Evolutionary conservation across 2,888 invertebrate genomes (phyloP).

Genomic region (Phrixothrix hirtus): DNA sequence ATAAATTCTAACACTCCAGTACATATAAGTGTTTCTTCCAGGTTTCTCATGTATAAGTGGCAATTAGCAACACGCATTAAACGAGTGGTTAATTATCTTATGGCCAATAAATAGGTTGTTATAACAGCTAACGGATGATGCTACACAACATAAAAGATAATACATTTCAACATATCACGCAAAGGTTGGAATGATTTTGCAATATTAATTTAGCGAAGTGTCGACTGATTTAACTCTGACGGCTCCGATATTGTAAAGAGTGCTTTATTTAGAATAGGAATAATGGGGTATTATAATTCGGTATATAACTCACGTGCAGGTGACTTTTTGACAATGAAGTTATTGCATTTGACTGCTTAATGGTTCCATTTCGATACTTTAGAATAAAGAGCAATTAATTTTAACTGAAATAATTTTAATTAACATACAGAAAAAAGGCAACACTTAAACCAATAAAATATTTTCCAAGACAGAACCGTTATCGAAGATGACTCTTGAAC

Average conservation of each 20-base stretch:
- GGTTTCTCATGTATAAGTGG: conserved; percentile 6
- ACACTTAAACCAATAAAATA: conserved; percentile 21
- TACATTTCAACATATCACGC: neutral
- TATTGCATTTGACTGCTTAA: conserved; percentile 22
- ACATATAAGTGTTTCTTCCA: neutral
- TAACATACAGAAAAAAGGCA: neutral
- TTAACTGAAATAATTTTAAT: conserved; percentile 3
- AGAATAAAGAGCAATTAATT: neutral
- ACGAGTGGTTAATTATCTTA: conserved; percentile 6
- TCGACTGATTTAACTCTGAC: neutral
- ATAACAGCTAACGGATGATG: neutral
- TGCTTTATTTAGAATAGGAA: neutral
- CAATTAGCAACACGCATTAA: conserved; percentile 5
- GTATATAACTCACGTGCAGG: conserved; percentile 22
- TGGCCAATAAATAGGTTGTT: neutral
- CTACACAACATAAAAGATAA: neutral
- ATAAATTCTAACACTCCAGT: neutral
- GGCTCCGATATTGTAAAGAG: neutral
- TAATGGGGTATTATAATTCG: conserved; percentile 6
- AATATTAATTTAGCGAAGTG: neutral
- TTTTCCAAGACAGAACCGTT: conserved; percentile 17
- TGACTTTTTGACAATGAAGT: conserved; percentile 22
- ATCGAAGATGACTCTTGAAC: conserved; percentile 33
- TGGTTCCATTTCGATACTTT: conserved; percentile 4
- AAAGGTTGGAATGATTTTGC: neutral